Evolutionary conservation across 2,888 invertebrate species (phyloP), one percentile per base, ranked within the genome.

Genomic region (Mellilla xanthometata): DNA sequence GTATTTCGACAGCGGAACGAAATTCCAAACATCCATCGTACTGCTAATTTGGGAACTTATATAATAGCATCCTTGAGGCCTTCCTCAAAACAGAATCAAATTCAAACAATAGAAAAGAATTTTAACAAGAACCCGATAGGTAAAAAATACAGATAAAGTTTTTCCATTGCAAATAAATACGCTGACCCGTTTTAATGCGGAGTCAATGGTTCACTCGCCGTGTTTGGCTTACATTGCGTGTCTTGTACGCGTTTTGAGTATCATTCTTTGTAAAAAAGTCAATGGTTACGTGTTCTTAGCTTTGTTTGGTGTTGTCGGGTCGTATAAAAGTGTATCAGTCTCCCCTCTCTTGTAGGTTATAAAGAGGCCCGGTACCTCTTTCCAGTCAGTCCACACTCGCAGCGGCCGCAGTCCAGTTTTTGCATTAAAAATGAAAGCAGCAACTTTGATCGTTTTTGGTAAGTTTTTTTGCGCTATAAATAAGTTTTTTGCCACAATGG

Each of bases 391-490:
- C 60, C 56, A 61, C 61, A 43, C 60, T 60, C 48, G 58, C 39
- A 31, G 15, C 33, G 26, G 8, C 61, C 54, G 60, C 49, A 50
- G 69, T 53, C 54, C 65, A 59, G 59, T 68, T 71, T 60, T 41
- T 64, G 61, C 57, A 52, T 7, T 36, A 35, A 60, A 62, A 52
- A 87, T 87, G 87, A 87, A 80, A 75, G 67, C 75, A 30, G 58
- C 72, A 28, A 76, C 76, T 49, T 60, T 87, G 39, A 61, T 82
- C 64, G 58, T 83, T 65, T 79, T 87, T 38, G 87, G 87, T 87
- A 58, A 86, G 87, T 69, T 51, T 36, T 52, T 49, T 59, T 54
- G 28, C 46, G 38, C 41, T 23, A 33, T 8, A 39, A 52, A 46
- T 39, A 35, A 31, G 27, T 11, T 27, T 39, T 31, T 28, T 35